These are phyloP conservation scores for Sebastiscus tertius DNA, from an alignment of 2,797 vertebrate species.

Conservation along the genomic window DNA sequence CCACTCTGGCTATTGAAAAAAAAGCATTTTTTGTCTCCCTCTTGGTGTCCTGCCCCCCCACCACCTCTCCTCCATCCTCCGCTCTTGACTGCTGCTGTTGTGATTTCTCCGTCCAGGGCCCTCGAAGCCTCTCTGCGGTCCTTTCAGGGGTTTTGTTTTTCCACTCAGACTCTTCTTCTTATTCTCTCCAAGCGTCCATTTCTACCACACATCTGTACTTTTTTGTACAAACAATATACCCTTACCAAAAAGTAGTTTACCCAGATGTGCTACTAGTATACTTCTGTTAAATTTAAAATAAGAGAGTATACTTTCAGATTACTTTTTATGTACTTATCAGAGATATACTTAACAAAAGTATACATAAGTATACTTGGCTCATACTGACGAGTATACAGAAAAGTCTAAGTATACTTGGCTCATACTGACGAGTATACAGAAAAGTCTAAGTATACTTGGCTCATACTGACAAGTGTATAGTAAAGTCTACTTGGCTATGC, in stretches of 20 bases:
- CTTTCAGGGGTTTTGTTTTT: slow-evolving; percentile 44
- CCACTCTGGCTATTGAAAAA: slow-evolving; percentile 30
- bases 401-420: no score
- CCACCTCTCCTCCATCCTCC: background rate
- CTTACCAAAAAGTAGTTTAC: no score
- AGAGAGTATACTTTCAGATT: no score
- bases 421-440: no score
- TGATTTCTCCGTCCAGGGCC: slow-evolving; percentile 47
- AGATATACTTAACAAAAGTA: no score
- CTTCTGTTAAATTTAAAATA: no score
- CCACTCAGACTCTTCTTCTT: slow-evolving; percentile 20
- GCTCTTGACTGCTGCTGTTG: slow-evolving; percentile 54
- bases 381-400: fast-evolving
- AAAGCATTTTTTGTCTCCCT: slow-evolving; percentile 2
- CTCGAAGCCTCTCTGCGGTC: slow-evolving; percentile 48
- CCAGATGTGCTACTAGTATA: no score
- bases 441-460: no score
- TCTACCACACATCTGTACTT: background rate
- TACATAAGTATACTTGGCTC: no score
- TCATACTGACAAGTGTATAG: no score
- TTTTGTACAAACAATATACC: background rate
- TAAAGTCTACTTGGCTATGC: no score
- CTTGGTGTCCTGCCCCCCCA: background rate
- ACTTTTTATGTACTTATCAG: no score
- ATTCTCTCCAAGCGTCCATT: slow-evolving; percentile 8